These are phyloP conservation scores for Brachyistius frenatus DNA, from an alignment of 2,113 vertebrate genomes.

Conservation along the genomic window DNA sequence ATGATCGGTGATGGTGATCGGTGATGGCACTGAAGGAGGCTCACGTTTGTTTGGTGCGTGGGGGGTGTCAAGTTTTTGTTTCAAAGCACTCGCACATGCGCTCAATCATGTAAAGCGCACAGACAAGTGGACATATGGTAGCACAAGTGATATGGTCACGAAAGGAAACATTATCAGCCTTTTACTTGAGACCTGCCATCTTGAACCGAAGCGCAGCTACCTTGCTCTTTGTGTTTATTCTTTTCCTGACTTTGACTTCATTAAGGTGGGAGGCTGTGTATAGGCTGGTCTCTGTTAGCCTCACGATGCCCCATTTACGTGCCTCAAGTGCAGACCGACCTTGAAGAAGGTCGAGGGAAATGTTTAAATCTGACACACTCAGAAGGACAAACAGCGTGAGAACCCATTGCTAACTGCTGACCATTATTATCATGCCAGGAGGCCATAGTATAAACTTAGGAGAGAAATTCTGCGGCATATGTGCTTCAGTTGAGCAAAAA, in stretches of 20 bases:
- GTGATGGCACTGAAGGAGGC: background rate
- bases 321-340: too few relatives aligned
- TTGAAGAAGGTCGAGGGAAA: too few relatives aligned
- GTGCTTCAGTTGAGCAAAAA: too few relatives aligned
- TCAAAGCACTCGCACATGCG: background rate
- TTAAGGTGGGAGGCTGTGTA: background rate
- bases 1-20: conserved; percentile 1
- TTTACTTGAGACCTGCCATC: conserved; percentile 20
- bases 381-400: too few relatives aligned
- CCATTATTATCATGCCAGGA: too few relatives aligned
- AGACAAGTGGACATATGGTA: background rate
- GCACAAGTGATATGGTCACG: background rate
- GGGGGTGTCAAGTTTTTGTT: conserved; percentile 12
- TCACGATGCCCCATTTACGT: too few relatives aligned
- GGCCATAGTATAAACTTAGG: too few relatives aligned
- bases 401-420: too few relatives aligned
- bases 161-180: conserved; percentile 20
- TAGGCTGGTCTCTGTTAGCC: too few relatives aligned
- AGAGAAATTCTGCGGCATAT: too few relatives aligned
- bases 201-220: background rate
- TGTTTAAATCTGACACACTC: too few relatives aligned
- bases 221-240: background rate
- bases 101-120: conserved; percentile 9
- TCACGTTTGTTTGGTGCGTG: conserved; percentile 2
- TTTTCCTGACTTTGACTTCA: background rate